A percentile compares a stretch with the other conserved stretches of the same genome.
phyloP scores from a whole-genome alignment of 2,113 vertebrate genomes.

The Hemicordylus capensis region DNA sequence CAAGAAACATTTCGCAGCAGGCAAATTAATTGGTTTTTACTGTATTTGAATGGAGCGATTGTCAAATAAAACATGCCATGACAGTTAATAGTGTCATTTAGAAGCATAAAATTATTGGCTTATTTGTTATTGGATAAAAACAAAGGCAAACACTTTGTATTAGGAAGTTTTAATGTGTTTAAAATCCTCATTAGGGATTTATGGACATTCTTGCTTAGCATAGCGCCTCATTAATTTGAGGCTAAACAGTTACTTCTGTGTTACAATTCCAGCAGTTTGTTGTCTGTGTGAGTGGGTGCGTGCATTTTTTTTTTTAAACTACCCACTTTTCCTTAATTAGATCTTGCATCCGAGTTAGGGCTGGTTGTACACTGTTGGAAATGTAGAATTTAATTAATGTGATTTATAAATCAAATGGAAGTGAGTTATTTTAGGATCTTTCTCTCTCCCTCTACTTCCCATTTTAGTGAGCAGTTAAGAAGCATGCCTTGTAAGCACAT shows the following conservation, averaged over 20 bases:
- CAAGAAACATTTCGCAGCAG: constrained; percentile 80
- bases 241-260: constrained; percentile 81
- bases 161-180: constrained; percentile 85
- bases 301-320: background rate
- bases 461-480: constrained; percentile 73
- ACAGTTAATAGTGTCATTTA: constrained; percentile 85
- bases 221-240: constrained; percentile 82
- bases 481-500: constrained; percentile 50
- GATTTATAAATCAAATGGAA: constrained; percentile 82
- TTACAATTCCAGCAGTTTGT: constrained; percentile 70
- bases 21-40: constrained; percentile 84
- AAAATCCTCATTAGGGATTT: constrained; percentile 86
- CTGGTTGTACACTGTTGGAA: constrained; percentile 74
- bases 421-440: constrained; percentile 79
- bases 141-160: constrained; percentile 84
- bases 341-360: constrained; percentile 77
- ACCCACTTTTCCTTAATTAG: constrained; percentile 79
- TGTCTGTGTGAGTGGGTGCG: background rate
- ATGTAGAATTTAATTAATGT: constrained; percentile 83
- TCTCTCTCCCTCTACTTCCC: constrained; percentile 34
- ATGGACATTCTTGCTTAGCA: constrained; percentile 81
- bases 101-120: constrained; percentile 83
- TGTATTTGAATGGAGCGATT: constrained; percentile 81
- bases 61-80: constrained; percentile 82
- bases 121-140: constrained; percentile 85